Evolutionary conservation across 92 coral and sea anemone species (phyloP).

Genomic region (Parazoanthus darwini): DNA sequence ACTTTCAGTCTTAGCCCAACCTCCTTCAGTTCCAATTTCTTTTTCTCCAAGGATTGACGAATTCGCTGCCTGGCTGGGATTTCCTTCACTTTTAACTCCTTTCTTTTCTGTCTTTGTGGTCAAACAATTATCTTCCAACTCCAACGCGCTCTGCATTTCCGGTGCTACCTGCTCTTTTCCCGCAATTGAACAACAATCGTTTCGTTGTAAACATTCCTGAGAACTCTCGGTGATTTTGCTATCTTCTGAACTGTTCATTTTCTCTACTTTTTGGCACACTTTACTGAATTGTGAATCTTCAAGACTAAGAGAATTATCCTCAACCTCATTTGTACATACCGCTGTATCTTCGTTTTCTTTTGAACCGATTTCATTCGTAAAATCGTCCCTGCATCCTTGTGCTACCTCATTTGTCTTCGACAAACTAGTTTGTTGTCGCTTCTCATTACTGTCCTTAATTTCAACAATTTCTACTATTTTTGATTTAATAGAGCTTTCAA

Average conservation of each 20-base stretch:
- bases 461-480: not conserved
- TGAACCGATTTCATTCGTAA: not conserved
- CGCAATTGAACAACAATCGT: not conserved
- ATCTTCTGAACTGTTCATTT: not conserved
- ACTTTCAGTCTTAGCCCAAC: conserved; percentile 12
- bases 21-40: not conserved
- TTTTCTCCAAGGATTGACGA: not conserved
- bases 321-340: not conserved
- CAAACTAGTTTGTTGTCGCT: not conserved
- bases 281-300: not conserved
- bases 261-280: not conserved
- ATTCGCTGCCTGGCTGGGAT: not conserved
- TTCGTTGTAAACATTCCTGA: not conserved
- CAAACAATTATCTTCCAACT: not conserved
- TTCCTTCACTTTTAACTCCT: not conserved
- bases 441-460: not conserved
- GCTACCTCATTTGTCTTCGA: not conserved
- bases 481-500: not conserved
- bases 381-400: not conserved
- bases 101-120: not conserved
- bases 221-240: not conserved
- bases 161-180: not conserved
- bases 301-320: not conserved
- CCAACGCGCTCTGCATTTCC: not conserved
- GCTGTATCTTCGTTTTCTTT: not conserved